phyloP scores from a whole-genome alignment of 2,888 invertebrate genomes.

The Trissonchulus sp. region DNA sequence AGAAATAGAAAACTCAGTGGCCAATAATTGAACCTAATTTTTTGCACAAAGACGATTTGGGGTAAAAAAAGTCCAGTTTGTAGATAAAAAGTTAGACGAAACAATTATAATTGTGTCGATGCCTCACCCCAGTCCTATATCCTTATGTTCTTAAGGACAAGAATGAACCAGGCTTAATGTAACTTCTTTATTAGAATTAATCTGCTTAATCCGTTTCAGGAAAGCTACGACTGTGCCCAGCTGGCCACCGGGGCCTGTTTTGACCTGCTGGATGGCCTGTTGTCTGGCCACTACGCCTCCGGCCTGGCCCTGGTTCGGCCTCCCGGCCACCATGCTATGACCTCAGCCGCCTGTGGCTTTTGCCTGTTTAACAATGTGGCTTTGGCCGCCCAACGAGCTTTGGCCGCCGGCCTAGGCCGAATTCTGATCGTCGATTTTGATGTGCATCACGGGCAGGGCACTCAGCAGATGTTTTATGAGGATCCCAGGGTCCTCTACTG shows the following conservation, averaged over 20 bases:
- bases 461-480: constrained; percentile 35
- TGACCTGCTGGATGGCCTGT: constrained; percentile 32
- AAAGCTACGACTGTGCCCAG: constrained; percentile 40
- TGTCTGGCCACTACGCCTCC: neutral
- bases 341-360: constrained; percentile 70
- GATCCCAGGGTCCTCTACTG: constrained; percentile 67
- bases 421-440: constrained; percentile 93
- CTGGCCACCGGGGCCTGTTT: constrained; percentile 42
- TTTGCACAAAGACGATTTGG: too few relatives aligned
- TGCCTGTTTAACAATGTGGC: constrained; percentile 98
- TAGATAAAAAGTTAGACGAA: too few relatives aligned
- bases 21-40: too few relatives aligned
- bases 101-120: too few relatives aligned
- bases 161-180: too few relatives aligned
- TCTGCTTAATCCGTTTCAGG: too few relatives aligned
- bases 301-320: constrained; percentile 95
- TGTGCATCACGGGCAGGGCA: constrained; percentile 45
- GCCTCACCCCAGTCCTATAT: too few relatives aligned
- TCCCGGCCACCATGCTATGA: constrained; percentile 80
- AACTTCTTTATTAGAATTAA: too few relatives aligned
- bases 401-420: constrained; percentile 54
- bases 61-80: too few relatives aligned
- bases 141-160: too few relatives aligned
- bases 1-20: too few relatives aligned
- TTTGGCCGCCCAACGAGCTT: constrained; percentile 67